Conservation (phyloP, 2,113 vertebrate genomes). For the Lipotes vexillifer region DNA sequence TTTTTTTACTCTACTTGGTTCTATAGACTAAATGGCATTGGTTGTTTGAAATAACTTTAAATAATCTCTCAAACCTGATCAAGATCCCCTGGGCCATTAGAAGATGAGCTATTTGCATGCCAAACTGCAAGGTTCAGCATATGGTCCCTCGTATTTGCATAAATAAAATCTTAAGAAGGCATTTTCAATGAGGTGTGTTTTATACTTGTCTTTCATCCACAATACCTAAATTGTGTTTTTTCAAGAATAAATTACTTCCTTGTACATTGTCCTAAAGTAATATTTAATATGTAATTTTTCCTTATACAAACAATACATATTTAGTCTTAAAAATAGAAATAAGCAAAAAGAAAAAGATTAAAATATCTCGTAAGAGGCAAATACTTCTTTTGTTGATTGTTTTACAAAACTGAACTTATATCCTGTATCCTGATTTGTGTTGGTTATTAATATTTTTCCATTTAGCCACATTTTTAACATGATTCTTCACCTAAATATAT, state of each 20-base stretch:
- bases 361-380: not conserved
- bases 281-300: not conserved
- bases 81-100: not conserved
- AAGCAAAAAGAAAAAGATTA: not conserved
- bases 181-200: not conserved
- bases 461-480: not conserved
- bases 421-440: not conserved
- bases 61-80: not conserved
- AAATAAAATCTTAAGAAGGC: constrained; percentile 34
- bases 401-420: not conserved
- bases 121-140: not conserved
- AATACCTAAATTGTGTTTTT: not conserved
- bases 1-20: not conserved
- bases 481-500: not conserved
- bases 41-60: constrained; percentile 12
- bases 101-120: constrained; percentile 2
- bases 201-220: not conserved
- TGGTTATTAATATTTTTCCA: not conserved
- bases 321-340: not conserved
- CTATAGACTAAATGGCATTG: not conserved
- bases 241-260: not conserved
- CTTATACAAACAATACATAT: not conserved
- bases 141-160: constrained; percentile 26
- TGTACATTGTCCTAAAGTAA: not conserved
- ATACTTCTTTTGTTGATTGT: not conserved